Evolutionary conservation across 1,140 invertebrate species (phyloP), one percentile per base, ranked within the genome.

Genomic region (Tachypleus tridentatus): DNA sequence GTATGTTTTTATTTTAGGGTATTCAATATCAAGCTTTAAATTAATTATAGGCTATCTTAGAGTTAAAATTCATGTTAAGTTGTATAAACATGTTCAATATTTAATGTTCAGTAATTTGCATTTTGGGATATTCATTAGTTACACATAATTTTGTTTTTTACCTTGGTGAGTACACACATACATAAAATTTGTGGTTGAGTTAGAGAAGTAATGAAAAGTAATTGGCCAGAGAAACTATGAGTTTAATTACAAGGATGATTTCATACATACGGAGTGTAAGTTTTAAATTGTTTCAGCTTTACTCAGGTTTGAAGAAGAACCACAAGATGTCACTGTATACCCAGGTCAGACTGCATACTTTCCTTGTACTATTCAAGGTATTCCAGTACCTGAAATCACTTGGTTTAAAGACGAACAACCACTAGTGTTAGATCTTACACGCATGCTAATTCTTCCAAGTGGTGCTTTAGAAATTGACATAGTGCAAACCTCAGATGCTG

Each of bases 381-480:
- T 74, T 75, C 72, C 80, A 73, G 68, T 76, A 74, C 73, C 82
- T 2, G 73, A 79, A 71, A 82, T 89, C 11, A 82, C 84, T 11
- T 96, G 92, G 92, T 77, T 89, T 51, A 89, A 89, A 77, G 86
- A 90, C 71, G 85, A 87, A 69, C 78, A 82, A 64, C 82, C 83
- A 2, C 71, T 91, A n/a, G 70, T 78, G 4, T 67, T 88, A 57
- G 87, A 89, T 73, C 82, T 83, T 62, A 80, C 83, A 59, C 80
- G 89, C 67, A 89, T 92, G 86, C 82, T 85, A 2, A 76, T 91
- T 3, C 77, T 91, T 54, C 87, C 88, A 4, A 72, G 76, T 77
- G 85, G 92, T 47, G 87, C 91, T 4, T 77, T 96, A 56, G 91
- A 95, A 80, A 86, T 96, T 48, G 85, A 87, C 69, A 83, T 88